Evolutionary conservation across 2,888 invertebrate species (phyloP).

Genomic region (Eupithecia vulgata): DNA sequence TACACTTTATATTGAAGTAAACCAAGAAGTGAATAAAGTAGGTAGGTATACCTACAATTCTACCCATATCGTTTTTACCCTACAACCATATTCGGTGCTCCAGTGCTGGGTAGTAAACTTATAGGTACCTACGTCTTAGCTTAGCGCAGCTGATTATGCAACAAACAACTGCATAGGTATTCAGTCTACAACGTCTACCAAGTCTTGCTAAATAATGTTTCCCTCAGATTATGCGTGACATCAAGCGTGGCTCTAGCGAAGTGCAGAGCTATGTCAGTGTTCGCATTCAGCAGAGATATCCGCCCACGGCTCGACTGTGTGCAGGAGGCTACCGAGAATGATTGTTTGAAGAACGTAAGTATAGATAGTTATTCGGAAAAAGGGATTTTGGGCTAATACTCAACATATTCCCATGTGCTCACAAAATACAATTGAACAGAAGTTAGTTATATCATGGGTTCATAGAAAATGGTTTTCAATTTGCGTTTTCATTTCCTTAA

Average conservation of each 20-base stretch:
- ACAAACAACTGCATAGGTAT: neutral
- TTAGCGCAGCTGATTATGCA: neutral
- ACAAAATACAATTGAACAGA: too few species aligned
- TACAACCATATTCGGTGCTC: neutral
- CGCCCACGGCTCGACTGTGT: conserved; percentile 92
- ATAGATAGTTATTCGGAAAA: neutral
- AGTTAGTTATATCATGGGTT: too few species aligned
- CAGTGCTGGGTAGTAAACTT: neutral
- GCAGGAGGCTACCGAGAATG: conserved; percentile 84
- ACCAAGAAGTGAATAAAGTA: too few species aligned
- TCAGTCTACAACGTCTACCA: neutral
- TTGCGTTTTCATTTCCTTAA: too few species aligned
- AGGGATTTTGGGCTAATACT: too few species aligned
- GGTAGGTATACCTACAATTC: neutral
- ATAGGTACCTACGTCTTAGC: too few species aligned
- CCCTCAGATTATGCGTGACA: conserved; percentile 86
- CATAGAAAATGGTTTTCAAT: too few species aligned
- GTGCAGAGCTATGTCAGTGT: conserved; percentile 88
- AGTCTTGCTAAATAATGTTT: neutral
- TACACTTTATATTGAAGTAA: too few species aligned
- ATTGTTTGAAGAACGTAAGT: conserved; percentile 86
- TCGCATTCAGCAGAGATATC: conserved; percentile 90
- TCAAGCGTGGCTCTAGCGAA: conserved; percentile 88
- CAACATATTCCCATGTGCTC: too few species aligned
- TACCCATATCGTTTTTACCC: neutral